Conservation (phyloP, 2,113 vertebrate species). For the Oreochromis tanganicae region DNA sequence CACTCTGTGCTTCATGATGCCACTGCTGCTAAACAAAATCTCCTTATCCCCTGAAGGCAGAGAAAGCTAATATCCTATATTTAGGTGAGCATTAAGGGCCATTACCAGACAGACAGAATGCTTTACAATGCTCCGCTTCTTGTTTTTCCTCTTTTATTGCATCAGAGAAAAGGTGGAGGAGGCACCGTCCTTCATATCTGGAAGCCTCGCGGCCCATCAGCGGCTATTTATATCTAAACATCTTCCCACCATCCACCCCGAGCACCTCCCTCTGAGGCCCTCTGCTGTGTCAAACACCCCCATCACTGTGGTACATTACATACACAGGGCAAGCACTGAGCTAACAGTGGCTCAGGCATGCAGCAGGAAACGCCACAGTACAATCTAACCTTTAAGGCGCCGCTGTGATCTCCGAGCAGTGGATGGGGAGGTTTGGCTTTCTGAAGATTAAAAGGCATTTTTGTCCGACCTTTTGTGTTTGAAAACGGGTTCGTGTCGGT, state of each 20-base stretch:
- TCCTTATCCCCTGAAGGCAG: conserved; percentile 32
- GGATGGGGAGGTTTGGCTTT: background rate
- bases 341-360: background rate
- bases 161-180: background rate
- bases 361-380: background rate
- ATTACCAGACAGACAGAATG: conserved; percentile 34
- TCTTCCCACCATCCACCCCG: background rate
- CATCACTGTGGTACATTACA: background rate
- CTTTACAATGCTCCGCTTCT: background rate
- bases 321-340: background rate
- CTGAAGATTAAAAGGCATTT: background rate
- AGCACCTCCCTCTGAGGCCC: background rate
- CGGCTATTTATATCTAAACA: fast-evolving
- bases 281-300: background rate
- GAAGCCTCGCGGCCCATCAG: background rate
- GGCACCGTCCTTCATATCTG: background rate
- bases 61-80: conserved; percentile 49
- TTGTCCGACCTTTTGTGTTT: background rate
- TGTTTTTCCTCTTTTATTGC: background rate
- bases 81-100: conserved; percentile 52
- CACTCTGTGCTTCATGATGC: conserved; percentile 21
- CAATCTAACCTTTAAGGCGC: background rate
- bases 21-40: conserved; percentile 39
- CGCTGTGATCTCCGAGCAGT: background rate
- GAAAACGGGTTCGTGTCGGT: background rate